A percentile compares a stretch with the other conserved stretches of the same genome.
These are phyloP conservation scores for Charadrius vociferus DNA, from an alignment of 2,113 vertebrate species.

Conservation along the genomic window DNA sequence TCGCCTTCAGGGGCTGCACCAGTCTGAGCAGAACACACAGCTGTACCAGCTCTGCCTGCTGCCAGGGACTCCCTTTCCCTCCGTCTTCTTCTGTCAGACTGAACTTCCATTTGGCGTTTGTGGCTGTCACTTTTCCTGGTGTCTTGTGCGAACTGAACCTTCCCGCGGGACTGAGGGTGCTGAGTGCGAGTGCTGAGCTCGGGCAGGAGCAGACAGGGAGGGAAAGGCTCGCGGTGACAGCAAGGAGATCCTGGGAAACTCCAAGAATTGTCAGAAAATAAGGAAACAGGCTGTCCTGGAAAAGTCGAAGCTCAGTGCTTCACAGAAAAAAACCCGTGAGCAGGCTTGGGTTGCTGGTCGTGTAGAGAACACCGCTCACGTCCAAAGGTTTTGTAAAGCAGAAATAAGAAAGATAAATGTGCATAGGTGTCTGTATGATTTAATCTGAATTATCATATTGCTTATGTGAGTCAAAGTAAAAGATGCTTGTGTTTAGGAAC, in stretches of 20 bases:
- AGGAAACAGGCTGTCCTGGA: background rate
- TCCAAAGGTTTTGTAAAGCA: background rate
- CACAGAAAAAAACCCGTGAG: background rate
- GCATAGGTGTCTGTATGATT: background rate
- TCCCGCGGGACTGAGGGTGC: background rate
- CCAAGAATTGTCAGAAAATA: background rate
- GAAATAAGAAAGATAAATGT: background rate
- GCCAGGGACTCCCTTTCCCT: background rate
- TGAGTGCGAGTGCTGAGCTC: background rate
- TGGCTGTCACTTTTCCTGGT: background rate
- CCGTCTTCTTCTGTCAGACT: background rate
- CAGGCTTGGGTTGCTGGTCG: background rate
- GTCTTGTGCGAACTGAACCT: accelerated
- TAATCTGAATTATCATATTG: background rate
- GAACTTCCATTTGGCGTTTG: background rate
- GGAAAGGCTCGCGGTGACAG: background rate
- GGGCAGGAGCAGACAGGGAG: background rate
- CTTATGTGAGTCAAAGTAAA: background rate
- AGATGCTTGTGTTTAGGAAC: background rate
- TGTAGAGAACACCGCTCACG: background rate
- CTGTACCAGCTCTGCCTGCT: background rate
- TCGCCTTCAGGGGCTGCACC: background rate
- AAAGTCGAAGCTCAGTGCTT: background rate
- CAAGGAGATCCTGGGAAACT: background rate
- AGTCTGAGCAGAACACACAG: background rate